Percentiles rank a stretch among this genome's conserved stretches.
Evolutionary conservation across 2,888 invertebrate genomes (phyloP).

Genomic region (Ellobium chinense): DNA sequence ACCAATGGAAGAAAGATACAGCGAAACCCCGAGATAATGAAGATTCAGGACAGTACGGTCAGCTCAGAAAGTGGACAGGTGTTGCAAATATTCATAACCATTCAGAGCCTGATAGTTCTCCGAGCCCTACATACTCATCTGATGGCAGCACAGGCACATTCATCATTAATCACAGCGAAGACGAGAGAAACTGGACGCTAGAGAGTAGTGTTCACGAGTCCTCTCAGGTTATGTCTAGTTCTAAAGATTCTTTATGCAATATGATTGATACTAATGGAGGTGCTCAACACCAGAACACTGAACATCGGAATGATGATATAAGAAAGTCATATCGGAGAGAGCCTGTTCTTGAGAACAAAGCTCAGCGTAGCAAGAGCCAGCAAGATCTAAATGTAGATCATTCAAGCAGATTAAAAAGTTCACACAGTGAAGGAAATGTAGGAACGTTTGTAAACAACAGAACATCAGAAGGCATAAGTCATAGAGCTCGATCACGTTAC

Average conservation of each 20-base stretch:
- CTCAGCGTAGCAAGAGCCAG: no score
- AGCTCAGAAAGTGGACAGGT: slow-evolving; percentile 51
- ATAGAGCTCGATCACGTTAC: no score
- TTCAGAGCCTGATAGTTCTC: slow-evolving; percentile 32
- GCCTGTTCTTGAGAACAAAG: no score
- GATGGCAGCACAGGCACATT: slow-evolving; percentile 71
- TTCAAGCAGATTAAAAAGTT: no score
- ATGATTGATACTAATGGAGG: no score
- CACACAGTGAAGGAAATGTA: no score
- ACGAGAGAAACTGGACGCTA: slow-evolving; percentile 47
- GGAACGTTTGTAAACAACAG: neutral
- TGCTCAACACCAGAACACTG: no score
- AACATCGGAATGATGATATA: no score
- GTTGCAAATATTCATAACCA: slow-evolving; percentile 40
- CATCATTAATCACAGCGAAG: slow-evolving; percentile 69
- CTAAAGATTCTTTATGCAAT: neutral
- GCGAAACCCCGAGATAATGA: neutral
- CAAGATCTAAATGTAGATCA: no score
- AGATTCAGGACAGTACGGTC: slow-evolving; percentile 32
- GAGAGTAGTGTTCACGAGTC: slow-evolving; percentile 1
- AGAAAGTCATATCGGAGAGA: no score
- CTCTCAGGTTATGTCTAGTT: neutral
- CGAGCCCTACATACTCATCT: slow-evolving; percentile 43
- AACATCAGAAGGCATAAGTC: no score
- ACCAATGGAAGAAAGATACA: neutral